phyloP scores from a whole-genome alignment of 2,888 invertebrate species.

The Pristionchus exspectatus region DNA sequence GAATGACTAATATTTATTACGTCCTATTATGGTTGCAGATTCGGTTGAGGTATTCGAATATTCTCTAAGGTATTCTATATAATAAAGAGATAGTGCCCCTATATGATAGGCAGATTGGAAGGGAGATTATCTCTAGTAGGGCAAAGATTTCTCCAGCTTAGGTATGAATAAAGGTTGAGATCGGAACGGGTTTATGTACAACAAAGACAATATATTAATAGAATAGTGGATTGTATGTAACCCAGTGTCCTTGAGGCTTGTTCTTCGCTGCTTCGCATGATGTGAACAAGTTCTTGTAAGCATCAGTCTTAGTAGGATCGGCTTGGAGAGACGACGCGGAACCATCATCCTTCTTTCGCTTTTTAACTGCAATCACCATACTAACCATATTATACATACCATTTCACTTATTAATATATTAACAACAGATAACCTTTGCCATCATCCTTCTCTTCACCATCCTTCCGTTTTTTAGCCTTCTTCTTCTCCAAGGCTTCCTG shows the following conservation, averaged over 20 bases:
- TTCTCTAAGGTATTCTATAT: too few species aligned
- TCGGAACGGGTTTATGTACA: conserved; percentile 24
- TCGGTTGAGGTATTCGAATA: too few species aligned
- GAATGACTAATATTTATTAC: too few species aligned
- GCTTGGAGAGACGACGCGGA: conserved; percentile 76
- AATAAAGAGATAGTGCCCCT: too few species aligned
- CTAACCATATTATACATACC: neutral
- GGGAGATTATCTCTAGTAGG: too few species aligned
- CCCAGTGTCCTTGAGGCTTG: conserved; percentile 94
- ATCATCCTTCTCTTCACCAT: conserved; percentile 51
- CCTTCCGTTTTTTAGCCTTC: conserved; percentile 58
- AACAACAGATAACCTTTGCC: conserved; percentile 49
- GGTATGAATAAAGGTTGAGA: neutral
- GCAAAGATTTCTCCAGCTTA: too few species aligned
- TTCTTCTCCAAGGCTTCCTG: conserved; percentile 83
- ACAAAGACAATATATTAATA: conserved; percentile 65
- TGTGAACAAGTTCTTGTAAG: conserved; percentile 95
- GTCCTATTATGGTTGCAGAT: too few species aligned
- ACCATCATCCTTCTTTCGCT: conserved; percentile 68
- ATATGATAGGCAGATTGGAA: too few species aligned
- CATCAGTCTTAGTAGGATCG: conserved; percentile 91
- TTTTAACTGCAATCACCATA: conserved; percentile 41
- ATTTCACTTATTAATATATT: neutral
- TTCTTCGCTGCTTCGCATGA: conserved; percentile 90
- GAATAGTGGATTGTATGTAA: conserved; percentile 92